Base-by-base conservation (phyloP, 2,797 vertebrate genomes). In the Thripadectes ignobilis region DNA sequence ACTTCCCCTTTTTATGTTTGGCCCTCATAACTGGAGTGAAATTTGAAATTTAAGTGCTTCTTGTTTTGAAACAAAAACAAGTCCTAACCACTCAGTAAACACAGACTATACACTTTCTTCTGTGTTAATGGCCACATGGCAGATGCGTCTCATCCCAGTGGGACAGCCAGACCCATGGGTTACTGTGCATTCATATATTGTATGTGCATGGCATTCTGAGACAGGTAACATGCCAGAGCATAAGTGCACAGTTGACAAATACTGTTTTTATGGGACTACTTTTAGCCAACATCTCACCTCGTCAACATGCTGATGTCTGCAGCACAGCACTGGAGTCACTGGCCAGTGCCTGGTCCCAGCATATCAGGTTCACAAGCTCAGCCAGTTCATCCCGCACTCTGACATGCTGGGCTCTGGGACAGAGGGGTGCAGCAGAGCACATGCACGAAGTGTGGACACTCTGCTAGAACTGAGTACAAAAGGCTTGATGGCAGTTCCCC, bases 321-420 rank as follows among this genome's bases (percentile, higher is more conserved):
- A 43, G 27, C 0, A 2, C 20, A 46, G 18, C 34, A 13, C 55
- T 13, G 27, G 14, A 32, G 24, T 58, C 34, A 12, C 23, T 27
- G 19, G 29, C n/a, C 29, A 8, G 7, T 1, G 1, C 22, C 59
- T 51, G 38, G 24, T 6, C 22, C 32, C 1, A 1, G 29, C 36
- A 26, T 24, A 23, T 36, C 7, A 12, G n/a, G 7, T 36, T 62
- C 1, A 0, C 18, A 24, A 74, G 49, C 38, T 69, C 26, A 11
- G 21, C 1, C 3, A 2, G 7, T 26, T 41, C 39, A 54, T 29
- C 45, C 41, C 29, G 29, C 6, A 4, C 58, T 18, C 36, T 49
- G 10, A 5, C 29, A 6, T 2, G 1, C 36, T 45, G 15, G 15
- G 41, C 2, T 2, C 2, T n/a, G 48, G 22, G 16, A 38, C 5